phyloP scores from a whole-genome alignment of 2,113 vertebrate genomes.

The Scolopax mira region DNA sequence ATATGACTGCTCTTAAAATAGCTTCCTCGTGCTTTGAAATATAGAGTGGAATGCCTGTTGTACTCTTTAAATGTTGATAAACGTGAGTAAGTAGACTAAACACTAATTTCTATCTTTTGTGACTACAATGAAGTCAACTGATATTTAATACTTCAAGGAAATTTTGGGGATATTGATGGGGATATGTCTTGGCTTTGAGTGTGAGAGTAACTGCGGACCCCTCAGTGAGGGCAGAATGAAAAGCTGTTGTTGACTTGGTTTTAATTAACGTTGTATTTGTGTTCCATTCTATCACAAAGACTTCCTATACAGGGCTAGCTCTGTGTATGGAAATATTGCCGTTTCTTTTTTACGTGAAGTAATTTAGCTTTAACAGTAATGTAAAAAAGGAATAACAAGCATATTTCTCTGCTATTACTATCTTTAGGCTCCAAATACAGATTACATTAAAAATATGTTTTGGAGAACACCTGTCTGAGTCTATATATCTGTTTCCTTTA shows the following conservation, averaged over 20 bases:
- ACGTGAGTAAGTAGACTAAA: not conserved
- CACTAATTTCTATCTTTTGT: constrained; percentile 1
- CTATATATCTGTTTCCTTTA: not conserved
- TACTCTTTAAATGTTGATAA: not conserved
- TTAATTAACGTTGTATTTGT: not conserved
- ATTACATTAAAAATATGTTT: constrained; percentile 61
- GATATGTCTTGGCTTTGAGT: not conserved
- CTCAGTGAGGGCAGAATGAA: not conserved
- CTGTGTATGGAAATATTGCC: not conserved
- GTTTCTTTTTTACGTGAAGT: constrained; percentile 49
- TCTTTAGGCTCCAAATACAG: constrained; percentile 25
- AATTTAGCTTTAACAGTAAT: constrained; percentile 38
- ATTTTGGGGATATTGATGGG: not conserved
- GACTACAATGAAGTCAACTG: not conserved
- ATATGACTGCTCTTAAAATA: not conserved
- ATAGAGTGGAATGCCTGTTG: not conserved
- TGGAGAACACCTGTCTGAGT: constrained; percentile 43
- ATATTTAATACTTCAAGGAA: not conserved
- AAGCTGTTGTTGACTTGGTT: not conserved
- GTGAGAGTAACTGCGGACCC: not conserved
- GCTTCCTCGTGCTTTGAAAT: not conserved
- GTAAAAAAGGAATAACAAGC: constrained; percentile 43
- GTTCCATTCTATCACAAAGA: not conserved
- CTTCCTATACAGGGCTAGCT: constrained; percentile 40
- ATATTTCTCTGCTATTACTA: constrained; percentile 20